Evolutionary conservation across 2,888 invertebrate species (phyloP).

Genomic region (Drepanosiphum platanoidis): DNA sequence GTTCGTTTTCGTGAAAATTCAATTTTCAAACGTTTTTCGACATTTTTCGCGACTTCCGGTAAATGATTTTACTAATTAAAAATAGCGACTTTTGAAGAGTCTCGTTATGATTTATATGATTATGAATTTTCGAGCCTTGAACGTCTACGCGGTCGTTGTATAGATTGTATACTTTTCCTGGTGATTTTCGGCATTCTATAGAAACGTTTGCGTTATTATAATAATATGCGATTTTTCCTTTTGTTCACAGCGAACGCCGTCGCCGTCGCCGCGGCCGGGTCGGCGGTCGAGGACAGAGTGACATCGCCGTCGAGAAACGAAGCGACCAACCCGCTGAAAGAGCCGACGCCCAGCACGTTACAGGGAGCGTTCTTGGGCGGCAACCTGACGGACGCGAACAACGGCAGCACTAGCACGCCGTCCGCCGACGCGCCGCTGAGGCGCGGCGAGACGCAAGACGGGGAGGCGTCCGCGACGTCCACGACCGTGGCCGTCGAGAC

Average conservation of each 20-base stretch:
- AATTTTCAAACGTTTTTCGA: too few species aligned
- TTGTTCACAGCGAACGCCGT: background rate
- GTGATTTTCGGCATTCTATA: too few species aligned
- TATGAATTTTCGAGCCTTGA: too few species aligned
- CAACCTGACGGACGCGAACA: slow-evolving; percentile 48
- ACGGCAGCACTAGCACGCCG: slow-evolving; percentile 57
- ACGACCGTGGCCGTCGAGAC: slow-evolving; percentile 68
- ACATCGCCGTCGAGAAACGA: slow-evolving; percentile 63
- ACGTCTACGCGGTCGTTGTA: too few species aligned
- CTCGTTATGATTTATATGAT: too few species aligned
- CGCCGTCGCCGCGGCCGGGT: background rate
- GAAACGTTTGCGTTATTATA: too few species aligned
- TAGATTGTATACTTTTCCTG: too few species aligned
- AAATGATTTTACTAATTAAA: too few species aligned
- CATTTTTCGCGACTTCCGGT: too few species aligned
- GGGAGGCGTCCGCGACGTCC: slow-evolving; percentile 18
- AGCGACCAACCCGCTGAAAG: slow-evolving; percentile 63
- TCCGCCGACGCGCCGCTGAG: slow-evolving; percentile 45
- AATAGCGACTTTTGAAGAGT: too few species aligned
- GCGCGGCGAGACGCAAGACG: slow-evolving; percentile 23
- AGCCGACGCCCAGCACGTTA: slow-evolving; percentile 62
- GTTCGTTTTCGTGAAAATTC: too few species aligned
- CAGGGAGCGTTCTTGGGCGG: slow-evolving; percentile 37
- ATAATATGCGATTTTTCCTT: too few species aligned
- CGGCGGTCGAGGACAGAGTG: slow-evolving; percentile 28